Evolutionary conservation across 1,140 invertebrate species (phyloP).

Genomic region (Anoplolepis gracilipes): DNA sequence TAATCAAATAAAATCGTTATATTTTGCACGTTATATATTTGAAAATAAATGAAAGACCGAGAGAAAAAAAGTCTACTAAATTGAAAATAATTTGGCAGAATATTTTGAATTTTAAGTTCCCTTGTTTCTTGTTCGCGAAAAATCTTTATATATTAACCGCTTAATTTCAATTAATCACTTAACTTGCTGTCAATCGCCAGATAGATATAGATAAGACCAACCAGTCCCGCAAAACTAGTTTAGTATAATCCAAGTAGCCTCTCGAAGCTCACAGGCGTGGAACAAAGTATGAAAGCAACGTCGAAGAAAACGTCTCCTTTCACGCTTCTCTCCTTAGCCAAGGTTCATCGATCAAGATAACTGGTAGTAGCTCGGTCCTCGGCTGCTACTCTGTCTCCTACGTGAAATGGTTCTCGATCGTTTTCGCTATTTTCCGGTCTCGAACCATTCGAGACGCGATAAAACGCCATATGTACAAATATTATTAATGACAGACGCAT

Average conservation of each 20-base stretch:
- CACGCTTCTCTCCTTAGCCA: not conserved
- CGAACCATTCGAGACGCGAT: conserved; percentile 19
- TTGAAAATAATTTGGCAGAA: not conserved
- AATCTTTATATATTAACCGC: not conserved
- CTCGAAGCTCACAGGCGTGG: not conserved
- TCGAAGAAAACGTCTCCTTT: conserved; percentile 4
- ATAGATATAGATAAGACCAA: conserved; percentile 34
- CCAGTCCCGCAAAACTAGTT: conserved; percentile 28
- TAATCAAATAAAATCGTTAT: not conserved
- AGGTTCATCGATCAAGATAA: conserved; percentile 9
- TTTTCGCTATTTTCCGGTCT: not conserved
- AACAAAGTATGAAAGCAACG: not conserved
- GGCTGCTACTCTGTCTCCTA: conserved; percentile 5
- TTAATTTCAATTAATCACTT: conserved; percentile 41
- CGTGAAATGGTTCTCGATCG: conserved; percentile 41
- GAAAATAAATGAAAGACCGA: not conserved
- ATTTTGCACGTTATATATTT: not conserved
- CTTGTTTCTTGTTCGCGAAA: not conserved
- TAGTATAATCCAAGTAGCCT: not conserved
- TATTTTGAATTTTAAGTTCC: not conserved
- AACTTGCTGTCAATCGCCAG: conserved; percentile 46
- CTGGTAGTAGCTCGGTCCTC: conserved; percentile 9
- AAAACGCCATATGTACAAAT: conserved; percentile 23
- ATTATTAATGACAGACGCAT: conserved; percentile 45
- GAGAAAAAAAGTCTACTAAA: not conserved